Percentiles rank a stretch among this genome's conserved stretches.
Conservation (phyloP, 1,140 invertebrate species). For the Drosophila baimaii region DNA sequence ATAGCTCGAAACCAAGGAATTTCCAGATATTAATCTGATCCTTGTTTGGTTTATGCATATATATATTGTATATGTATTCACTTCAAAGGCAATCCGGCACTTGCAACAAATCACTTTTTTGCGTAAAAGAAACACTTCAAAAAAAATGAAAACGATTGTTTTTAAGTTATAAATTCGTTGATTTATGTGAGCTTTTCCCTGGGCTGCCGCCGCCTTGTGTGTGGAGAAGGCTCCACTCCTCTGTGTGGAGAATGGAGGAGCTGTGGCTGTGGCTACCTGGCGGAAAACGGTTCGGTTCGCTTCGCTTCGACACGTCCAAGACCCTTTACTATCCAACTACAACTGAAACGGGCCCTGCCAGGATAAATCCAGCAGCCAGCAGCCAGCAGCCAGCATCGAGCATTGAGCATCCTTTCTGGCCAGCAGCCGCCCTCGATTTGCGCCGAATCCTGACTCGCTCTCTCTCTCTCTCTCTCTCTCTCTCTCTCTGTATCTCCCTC, state of each 20-base stretch:
- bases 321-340: constrained; percentile 82
- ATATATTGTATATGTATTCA: no score
- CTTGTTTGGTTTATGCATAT: not conserved
- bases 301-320: constrained; percentile 76
- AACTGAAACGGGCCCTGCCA: constrained; percentile 72
- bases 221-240: not conserved
- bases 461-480: constrained; percentile 8
- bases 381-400: not conserved
- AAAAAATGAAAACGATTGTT: not conserved
- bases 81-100: not conserved
- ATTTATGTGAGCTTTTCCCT: not conserved
- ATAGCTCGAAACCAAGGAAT: no score
- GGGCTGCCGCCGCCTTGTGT: no score
- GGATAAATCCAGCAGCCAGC: constrained; percentile 27
- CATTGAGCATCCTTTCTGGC: constrained; percentile 30
- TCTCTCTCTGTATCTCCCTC: constrained; percentile 4
- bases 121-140: not conserved
- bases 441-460: constrained; percentile 64
- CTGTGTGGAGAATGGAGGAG: constrained; percentile 13
- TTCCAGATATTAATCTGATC: no score
- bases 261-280: constrained; percentile 60
- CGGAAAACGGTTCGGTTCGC: constrained; percentile 66
- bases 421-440: constrained; percentile 72
- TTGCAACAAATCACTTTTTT: constrained; percentile 2
- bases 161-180: not conserved